Evolutionary conservation across 2,797 vertebrate species (phyloP).

Genomic region (Thalassophryne amazonica): DNA sequence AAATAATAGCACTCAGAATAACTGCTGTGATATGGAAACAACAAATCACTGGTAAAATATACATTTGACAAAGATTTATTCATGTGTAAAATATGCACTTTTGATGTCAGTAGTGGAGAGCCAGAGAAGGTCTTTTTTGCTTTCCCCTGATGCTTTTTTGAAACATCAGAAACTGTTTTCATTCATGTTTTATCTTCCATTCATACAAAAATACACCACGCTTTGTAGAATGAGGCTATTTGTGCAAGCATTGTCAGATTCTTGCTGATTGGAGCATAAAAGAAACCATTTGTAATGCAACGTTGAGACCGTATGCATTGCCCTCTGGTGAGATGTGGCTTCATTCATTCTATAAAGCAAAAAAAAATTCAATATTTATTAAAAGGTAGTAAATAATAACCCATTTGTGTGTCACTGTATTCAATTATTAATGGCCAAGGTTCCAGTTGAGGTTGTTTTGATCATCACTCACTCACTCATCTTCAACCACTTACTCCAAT

Average conservation of each 20-base stretch:
- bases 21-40: not conserved
- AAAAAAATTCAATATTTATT: no score
- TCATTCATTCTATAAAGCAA: not conserved
- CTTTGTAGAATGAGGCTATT: constrained; percentile 16
- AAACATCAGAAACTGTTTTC: constrained; percentile 13
- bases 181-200: constrained; percentile 14
- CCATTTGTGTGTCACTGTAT: no score
- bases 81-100: constrained; percentile 8
- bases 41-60: not conserved
- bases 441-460: no score
- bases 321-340: constrained; percentile 4
- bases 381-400: no score
- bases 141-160: not conserved
- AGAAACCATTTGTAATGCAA: constrained; percentile 26
- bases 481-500: no score
- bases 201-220: constrained; percentile 25
- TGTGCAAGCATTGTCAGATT: constrained; percentile 21
- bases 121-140: not conserved
- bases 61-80: not conserved
- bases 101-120: not conserved
- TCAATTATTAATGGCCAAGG: no score
- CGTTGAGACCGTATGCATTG: constrained; percentile 7
- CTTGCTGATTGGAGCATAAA: constrained; percentile 34
- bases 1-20: not conserved
- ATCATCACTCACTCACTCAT: no score